Percentiles rank a stretch among this genome's conserved stretches.
These are phyloP conservation scores for Lithophane leautieri DNA, from an alignment of 2,888 invertebrate genomes.

Conservation along the genomic window DNA sequence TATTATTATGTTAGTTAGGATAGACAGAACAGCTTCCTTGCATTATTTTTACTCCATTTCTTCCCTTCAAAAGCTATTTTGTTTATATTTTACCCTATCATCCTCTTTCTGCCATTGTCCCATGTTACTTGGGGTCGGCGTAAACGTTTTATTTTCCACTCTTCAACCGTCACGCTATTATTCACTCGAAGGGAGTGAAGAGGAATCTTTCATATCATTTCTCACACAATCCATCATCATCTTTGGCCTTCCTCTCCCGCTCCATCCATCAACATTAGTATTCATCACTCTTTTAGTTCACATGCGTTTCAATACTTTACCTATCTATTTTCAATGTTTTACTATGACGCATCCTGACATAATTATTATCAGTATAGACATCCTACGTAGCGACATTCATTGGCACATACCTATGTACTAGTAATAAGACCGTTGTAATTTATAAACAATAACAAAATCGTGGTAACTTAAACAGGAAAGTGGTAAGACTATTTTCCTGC, in stretches of 20 bases:
- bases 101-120: no score
- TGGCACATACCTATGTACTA: neutral
- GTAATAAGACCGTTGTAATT: constrained; percentile 24
- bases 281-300: no score
- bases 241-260: no score
- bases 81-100: no score
- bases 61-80: neutral
- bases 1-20: no score
- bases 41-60: neutral
- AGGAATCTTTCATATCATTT: no score
- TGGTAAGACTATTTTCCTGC: constrained; percentile 23
- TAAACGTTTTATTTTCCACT: no score
- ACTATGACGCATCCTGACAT: constrained; percentile 5
- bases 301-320: neutral
- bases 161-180: no score
- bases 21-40: neutral
- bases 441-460: constrained; percentile 41
- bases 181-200: no score
- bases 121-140: no score
- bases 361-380: constrained; percentile 7
- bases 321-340: neutral
- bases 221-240: no score
- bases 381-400: constrained; percentile 26
- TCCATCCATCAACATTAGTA: no score
- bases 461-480: constrained; percentile 27